Base-by-base conservation (phyloP, 2,888 invertebrate genomes). In the Sphinx pinastri region DNA sequence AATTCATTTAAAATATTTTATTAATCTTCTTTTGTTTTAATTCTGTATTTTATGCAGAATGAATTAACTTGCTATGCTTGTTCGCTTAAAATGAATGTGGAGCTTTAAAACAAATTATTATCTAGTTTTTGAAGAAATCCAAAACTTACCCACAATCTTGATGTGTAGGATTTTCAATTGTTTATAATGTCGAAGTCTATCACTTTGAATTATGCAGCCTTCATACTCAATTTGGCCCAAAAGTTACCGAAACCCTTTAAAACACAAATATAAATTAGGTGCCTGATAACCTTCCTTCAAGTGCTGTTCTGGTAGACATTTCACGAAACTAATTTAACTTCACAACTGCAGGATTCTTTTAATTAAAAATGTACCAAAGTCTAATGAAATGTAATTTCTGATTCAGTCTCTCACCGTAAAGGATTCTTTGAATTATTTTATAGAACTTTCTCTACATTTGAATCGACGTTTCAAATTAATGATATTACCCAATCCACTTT, bases 281-380 rank as follows among this genome's bases (percentile, higher is more conserved):
- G 59, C 7, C n/a, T 25, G 31, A 49, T 49, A 13, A 68, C 58
- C n/a, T 68, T 31, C 47, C 25, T 14, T 49, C 6, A 16, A 58
- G 19, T 54, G 31, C 49, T 31, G 31, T 19, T 49, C 25, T 49
- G 51, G 73, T 70, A 71, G 25, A 57, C 60, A 72, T 77, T 80
- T 79, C 73, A 73, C 75, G 71, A 73, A 82, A 79, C 72, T 79
- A 77, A 82, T 79, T 79, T 71, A 77, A 79, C 77, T 79, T 77
- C 47, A 68, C 47, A 72, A 68, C 66, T 59, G 49, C 52, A 58
- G 69, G 70, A 73, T 76, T 77, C 71, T 70, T 75, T 74, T 77
- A 79, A 81, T 79, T 76, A 75, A 68, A 68, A 38, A 59, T 49
- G 59, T 68, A 68, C 45, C 38, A 45, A 67, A 67, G 31, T 51